Conservation (phyloP, 1,140 invertebrate species). For the Phenacoccus solenopsis region DNA sequence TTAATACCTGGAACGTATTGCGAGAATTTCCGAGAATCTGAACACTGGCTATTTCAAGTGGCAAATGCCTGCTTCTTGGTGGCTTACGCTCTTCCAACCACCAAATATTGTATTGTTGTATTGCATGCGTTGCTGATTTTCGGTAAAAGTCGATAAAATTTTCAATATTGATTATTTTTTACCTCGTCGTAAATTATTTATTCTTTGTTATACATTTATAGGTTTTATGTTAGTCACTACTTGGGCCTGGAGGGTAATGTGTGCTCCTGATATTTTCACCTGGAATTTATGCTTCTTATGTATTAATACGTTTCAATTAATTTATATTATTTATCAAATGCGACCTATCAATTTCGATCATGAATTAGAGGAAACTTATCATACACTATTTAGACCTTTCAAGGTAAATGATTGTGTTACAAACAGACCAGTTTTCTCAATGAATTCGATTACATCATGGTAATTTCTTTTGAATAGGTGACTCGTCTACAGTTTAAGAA, state of each 20-base stretch:
- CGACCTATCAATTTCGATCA: slow-evolving; percentile 72
- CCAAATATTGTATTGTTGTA: slow-evolving; percentile 61
- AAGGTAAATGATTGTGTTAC: slow-evolving; percentile 43
- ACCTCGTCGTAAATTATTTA: too few species aligned
- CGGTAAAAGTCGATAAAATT: slow-evolving; percentile 37
- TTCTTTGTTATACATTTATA: slow-evolving; percentile 31
- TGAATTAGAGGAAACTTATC: slow-evolving; percentile 73
- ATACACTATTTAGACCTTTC: slow-evolving; percentile 66
- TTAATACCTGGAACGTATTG: neutral
- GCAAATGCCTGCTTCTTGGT: slow-evolving; percentile 63
- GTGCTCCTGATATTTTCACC: slow-evolving; percentile 74
- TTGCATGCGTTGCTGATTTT: slow-evolving; percentile 65
- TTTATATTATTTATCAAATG: slow-evolving; percentile 69
- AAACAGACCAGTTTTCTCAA: too few species aligned
- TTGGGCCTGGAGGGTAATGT: slow-evolving; percentile 82
- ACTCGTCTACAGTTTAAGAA: slow-evolving; percentile 64
- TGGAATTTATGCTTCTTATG: slow-evolving; percentile 79
- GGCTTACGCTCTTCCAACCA: slow-evolving; percentile 60
- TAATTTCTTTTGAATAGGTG: slow-evolving; percentile 38
- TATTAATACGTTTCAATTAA: slow-evolving; percentile 68
- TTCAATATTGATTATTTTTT: too few species aligned
- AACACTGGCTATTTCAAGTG: slow-evolving; percentile 57
- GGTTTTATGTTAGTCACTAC: slow-evolving; percentile 68
- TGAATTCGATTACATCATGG: neutral
- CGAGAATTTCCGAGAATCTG: slow-evolving; percentile 26